Evolutionary conservation across 2,888 invertebrate genomes (phyloP), one percentile per base, ranked within the genome.

Genomic region (Rapana venosa): DNA sequence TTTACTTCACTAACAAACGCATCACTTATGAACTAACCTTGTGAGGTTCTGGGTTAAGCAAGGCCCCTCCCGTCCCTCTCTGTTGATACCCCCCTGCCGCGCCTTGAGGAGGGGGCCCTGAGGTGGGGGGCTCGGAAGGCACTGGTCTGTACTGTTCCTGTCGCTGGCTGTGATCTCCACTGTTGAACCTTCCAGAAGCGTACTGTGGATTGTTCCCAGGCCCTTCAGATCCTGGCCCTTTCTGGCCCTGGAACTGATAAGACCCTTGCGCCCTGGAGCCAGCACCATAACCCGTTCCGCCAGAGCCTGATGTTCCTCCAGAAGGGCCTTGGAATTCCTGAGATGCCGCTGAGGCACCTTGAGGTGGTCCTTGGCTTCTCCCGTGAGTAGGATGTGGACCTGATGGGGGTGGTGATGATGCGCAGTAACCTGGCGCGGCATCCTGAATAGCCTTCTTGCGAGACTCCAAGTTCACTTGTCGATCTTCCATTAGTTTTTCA

Each of bases 401-500:
- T 74, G 56, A 26, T 66, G 87, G 11, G 20, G n/a, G 36, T 58
- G 30, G 74, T 35, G 79, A 30, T 0, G 88, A 36, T 0, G 85
- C n/a, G 2, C 74, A 11, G 22, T 77, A 20, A n/a, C 61, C 20
- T 20, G 30, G 26, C 74, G 90, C 74, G 32, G 88, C 66, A 15
- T 88, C 77, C 79, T 90, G 87, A 8, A 92, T 70, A 35, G 92
- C 92, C 66, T 92, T 86, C 88, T 95, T 96, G 79, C 95, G 92
- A 70, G 90, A 91, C 20, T 92, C 87, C 17, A 96, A 94, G 79
- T 94, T 94, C 22, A 90, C 90, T 36, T 93, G 93, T 89, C 95
- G 94, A 15, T 92, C 92, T 47, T 95, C 95, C 96, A 96, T 96
- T 91, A 96, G 95, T 88, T 93, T 92, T 91, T 96, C 96, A 91